phyloP scores from a whole-genome alignment of 2,113 vertebrate genomes.

The Sinosuthora webbiana region DNA sequence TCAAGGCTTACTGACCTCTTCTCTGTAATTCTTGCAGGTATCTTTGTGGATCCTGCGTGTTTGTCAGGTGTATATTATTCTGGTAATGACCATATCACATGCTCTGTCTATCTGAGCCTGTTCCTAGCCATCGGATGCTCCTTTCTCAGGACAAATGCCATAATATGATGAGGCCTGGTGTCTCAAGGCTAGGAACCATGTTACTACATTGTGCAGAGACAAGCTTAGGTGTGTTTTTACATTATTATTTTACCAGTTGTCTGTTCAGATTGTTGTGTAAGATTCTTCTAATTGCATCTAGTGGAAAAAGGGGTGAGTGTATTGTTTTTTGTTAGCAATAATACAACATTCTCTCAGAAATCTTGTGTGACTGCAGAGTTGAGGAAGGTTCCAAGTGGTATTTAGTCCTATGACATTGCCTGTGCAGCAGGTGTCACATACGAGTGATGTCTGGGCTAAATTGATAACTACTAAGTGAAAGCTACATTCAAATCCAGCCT shows the following conservation, averaged over 20 bases:
- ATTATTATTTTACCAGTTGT: background rate
- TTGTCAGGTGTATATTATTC: background rate
- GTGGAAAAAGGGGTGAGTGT: background rate
- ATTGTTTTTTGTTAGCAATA: background rate
- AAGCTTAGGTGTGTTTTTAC: background rate
- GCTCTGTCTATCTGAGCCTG: background rate
- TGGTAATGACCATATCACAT: background rate
- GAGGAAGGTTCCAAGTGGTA: background rate
- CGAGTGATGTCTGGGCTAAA: background rate
- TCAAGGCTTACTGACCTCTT: background rate
- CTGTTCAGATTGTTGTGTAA: background rate
- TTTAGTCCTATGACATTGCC: background rate
- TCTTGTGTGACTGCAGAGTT: background rate
- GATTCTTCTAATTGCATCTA: background rate
- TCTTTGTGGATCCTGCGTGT: background rate
- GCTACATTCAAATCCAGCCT: background rate
- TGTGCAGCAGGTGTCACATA: background rate
- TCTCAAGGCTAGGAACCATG: background rate
- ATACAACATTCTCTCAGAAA: background rate
- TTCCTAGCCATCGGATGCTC: background rate
- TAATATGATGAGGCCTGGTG: background rate
- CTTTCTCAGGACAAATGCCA: background rate
- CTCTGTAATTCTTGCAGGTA: background rate
- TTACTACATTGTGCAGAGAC: accelerated
- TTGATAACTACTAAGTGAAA: background rate